A percentile compares a stretch with the other conserved stretches of the same genome.
Evolutionary conservation across 2,797 vertebrate species (phyloP).

Genomic region (Ctenopoma multispine): DNA sequence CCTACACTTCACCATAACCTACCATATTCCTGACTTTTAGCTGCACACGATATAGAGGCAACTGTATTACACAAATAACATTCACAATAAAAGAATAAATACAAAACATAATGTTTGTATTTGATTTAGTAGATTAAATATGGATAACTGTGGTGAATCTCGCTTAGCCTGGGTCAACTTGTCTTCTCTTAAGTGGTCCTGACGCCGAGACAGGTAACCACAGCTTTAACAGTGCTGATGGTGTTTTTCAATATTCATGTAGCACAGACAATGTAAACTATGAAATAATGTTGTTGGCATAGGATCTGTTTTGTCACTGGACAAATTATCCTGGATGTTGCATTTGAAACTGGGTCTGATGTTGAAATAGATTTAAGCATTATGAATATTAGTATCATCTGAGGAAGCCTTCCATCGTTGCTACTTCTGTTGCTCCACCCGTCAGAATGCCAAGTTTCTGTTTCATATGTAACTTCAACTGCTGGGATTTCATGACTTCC

Average conservation of each 20-base stretch:
- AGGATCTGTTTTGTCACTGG: too few species aligned
- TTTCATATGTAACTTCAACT: constrained; percentile 65
- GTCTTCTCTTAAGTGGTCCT: neutral
- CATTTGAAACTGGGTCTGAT: neutral
- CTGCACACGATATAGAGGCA: too few species aligned
- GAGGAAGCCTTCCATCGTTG: neutral
- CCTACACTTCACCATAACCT: neutral
- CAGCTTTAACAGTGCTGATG: neutral
- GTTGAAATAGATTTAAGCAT: neutral
- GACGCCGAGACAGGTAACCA: neutral
- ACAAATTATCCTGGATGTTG: neutral
- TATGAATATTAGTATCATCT: neutral
- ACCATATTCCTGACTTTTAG: neutral
- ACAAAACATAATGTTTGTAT: neutral
- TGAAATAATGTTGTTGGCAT: neutral
- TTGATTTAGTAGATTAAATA: too few species aligned
- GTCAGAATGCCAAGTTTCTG: constrained; percentile 43
- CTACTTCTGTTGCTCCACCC: constrained; percentile 14
- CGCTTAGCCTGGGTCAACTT: too few species aligned
- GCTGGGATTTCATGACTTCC: constrained; percentile 53
- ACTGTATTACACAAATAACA: too few species aligned
- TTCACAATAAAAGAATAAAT: too few species aligned
- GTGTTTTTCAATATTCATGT: neutral
- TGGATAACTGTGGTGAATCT: neutral
- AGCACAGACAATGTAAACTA: neutral